Base-by-base conservation (phyloP, 1,140 invertebrate genomes). In the Nasonia giraulti region DNA sequence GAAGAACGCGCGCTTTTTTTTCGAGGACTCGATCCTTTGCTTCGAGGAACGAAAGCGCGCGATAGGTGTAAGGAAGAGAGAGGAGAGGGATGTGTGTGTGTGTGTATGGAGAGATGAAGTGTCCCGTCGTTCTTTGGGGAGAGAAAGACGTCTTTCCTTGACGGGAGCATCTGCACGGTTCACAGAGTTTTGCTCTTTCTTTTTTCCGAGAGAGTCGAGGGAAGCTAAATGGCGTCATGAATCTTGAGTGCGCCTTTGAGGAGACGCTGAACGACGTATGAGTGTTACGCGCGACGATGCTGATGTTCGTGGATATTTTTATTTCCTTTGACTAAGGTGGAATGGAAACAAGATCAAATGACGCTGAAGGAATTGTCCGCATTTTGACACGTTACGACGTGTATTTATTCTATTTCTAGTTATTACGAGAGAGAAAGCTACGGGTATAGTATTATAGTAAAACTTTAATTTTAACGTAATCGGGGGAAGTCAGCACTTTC, bases 161-260 rank as follows among this genome's bases (percentile, higher is more conserved):
- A 23, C 50, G 3, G 27, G 14, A 17, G 69, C 83, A 84, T 84
- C 83, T 84, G 83, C 83, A 37, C 8, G 20, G 50, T 6, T 31
- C 11, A 14, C 37, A 10, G 14, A 44, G 62, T 31, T 75, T 47
- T 10, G 31, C 31, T 44, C 23, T 81, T 33, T 81, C 23, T 66
- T 31, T 55, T 11, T 40, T 23, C 50, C 40, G 47, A 33, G 40
- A 62, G 55, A 20, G 17, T 62, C 55, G 55, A 62, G 23, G n/a
- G 27, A 76, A 37, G 31, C 44, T 69, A 62, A 75, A 85, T 76
- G 71, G 40, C 66, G 40, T 82, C 80, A 33, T 71, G 23, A 77
- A 50, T 82, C 74, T 11, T 37, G 78, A 75, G 69, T 68, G 40
- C 33, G 80, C 40, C 80, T 82, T 85, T 82, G 37, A 82, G 27